phyloP scores from a whole-genome alignment of 2,888 invertebrate genomes.

The Belgica antarctica region DNA sequence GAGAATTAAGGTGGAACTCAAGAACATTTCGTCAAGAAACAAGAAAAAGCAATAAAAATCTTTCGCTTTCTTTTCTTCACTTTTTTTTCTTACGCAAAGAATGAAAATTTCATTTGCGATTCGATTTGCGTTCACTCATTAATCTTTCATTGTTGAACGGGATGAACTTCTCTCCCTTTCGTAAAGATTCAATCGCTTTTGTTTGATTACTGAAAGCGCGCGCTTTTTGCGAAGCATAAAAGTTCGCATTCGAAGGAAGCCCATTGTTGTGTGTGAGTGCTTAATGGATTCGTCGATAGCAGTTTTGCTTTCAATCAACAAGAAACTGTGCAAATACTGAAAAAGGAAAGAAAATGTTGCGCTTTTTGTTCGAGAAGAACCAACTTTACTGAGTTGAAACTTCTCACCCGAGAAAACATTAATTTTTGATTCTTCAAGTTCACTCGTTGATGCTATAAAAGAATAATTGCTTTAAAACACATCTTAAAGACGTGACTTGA shows the following conservation, averaged over 20 bases:
- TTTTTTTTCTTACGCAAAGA: background rate
- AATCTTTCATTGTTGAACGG: slow-evolving; percentile 38
- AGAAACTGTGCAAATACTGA: background rate
- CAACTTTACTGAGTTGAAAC: background rate
- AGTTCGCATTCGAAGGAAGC: slow-evolving; percentile 34
- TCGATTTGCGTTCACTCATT: slow-evolving; percentile 41
- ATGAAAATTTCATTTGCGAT: slow-evolving; percentile 37
- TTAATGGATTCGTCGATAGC: slow-evolving; percentile 30
- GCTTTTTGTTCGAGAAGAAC: too few relatives aligned
- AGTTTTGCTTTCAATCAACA: slow-evolving; percentile 21
- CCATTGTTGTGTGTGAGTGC: slow-evolving; percentile 2
- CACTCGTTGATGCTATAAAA: background rate
- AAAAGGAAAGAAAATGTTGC: background rate
- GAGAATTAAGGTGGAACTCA: slow-evolving; percentile 12
- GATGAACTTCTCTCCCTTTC: slow-evolving; percentile 15
- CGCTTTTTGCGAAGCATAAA: slow-evolving; percentile 5
- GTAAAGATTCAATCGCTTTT: slow-evolving; percentile 40
- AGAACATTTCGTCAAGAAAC: background rate
- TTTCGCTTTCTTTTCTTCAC: background rate
- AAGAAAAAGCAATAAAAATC: slow-evolving; percentile 35
- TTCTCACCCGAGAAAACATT: background rate
- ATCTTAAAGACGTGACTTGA: too few relatives aligned
- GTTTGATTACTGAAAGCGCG: slow-evolving; percentile 25
- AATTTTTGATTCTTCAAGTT: too few relatives aligned
- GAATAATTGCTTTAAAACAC: too few relatives aligned